Conservation (phyloP, 2,888 invertebrate species). For the Trissolcus brochymenae region DNA sequence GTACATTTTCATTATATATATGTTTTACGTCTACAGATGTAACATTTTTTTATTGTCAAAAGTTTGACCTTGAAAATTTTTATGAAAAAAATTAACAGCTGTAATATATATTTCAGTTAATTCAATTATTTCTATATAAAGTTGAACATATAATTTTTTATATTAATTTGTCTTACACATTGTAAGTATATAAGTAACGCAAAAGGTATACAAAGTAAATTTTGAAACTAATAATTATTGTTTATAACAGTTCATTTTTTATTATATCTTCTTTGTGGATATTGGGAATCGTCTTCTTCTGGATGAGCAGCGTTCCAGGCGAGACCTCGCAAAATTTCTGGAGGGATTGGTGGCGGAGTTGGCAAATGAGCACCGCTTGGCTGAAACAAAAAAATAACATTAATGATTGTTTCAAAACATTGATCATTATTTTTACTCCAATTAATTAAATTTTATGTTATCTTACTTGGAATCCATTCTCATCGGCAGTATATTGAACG, state of each 20-base stretch:
- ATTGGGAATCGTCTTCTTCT: slow-evolving; percentile 72
- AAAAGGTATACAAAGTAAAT: slow-evolving; percentile 26
- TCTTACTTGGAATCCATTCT: slow-evolving; percentile 80
- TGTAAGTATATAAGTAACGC: slow-evolving; percentile 11
- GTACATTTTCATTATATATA: too few relatives aligned
- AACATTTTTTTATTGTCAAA: too few relatives aligned
- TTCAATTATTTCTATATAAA: too few relatives aligned
- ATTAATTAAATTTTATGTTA: background rate
- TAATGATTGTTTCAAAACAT: background rate
- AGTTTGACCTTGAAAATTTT: too few relatives aligned
- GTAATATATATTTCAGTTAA: too few relatives aligned
- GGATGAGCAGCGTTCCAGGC: slow-evolving; percentile 80
- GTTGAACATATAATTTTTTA: too few relatives aligned
- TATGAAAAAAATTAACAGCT: too few relatives aligned
- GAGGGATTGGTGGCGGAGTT: slow-evolving; percentile 88
- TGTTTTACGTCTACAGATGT: too few relatives aligned
- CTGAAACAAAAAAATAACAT: slow-evolving; percentile 21
- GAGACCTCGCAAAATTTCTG: slow-evolving; percentile 83
- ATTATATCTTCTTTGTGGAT: slow-evolving; percentile 47
- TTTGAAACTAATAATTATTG: too few relatives aligned
- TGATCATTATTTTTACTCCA: background rate
- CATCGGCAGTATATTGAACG: slow-evolving; percentile 83
- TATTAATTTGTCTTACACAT: slow-evolving; percentile 13
- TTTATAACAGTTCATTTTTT: slow-evolving; percentile 25
- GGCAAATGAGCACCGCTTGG: slow-evolving; percentile 86